phyloP scores from a whole-genome alignment of 2,888 invertebrate species.

The Ceriagrion tenellum region DNA sequence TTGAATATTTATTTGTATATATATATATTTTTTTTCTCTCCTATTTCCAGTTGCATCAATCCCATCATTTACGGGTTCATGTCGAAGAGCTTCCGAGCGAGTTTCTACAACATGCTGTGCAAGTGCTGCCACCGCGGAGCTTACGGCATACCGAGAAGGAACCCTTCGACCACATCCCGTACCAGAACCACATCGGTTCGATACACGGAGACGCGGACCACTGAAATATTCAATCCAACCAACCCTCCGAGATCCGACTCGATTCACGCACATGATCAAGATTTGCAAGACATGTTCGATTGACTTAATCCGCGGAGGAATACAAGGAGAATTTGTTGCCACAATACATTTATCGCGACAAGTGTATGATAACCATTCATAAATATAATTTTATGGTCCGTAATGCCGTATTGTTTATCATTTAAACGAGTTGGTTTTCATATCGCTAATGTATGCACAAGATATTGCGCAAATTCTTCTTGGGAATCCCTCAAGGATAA shows the following conservation, averaged over 20 bases:
- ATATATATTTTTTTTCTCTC: background rate
- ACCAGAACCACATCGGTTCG: slow-evolving; percentile 77
- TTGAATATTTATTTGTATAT: background rate
- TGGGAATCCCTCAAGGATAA: no score
- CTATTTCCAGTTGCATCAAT: slow-evolving; percentile 83
- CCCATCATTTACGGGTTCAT: slow-evolving; percentile 88
- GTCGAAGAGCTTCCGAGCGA: slow-evolving; percentile 85
- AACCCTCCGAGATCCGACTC: background rate
- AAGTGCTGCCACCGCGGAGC: slow-evolving; percentile 74
- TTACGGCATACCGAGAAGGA: slow-evolving; percentile 73
- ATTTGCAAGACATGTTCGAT: slow-evolving; percentile 41
- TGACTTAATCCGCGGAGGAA: background rate
- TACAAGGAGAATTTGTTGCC: background rate
- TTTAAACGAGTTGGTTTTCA: no score
- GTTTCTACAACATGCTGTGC: slow-evolving; percentile 80
- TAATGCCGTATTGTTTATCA: no score
- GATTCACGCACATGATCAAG: background rate
- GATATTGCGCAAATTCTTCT: no score
- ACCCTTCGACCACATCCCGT: slow-evolving; percentile 75
- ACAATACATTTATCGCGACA: no score
- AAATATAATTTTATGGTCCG: no score
- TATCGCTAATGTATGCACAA: no score
- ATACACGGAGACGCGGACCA: slow-evolving; percentile 68
- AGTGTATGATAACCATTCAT: no score
- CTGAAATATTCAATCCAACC: slow-evolving; percentile 19